These are phyloP conservation scores for Enhydra lutris DNA, from an alignment of 2,113 vertebrate species.

Conservation along the genomic window DNA sequence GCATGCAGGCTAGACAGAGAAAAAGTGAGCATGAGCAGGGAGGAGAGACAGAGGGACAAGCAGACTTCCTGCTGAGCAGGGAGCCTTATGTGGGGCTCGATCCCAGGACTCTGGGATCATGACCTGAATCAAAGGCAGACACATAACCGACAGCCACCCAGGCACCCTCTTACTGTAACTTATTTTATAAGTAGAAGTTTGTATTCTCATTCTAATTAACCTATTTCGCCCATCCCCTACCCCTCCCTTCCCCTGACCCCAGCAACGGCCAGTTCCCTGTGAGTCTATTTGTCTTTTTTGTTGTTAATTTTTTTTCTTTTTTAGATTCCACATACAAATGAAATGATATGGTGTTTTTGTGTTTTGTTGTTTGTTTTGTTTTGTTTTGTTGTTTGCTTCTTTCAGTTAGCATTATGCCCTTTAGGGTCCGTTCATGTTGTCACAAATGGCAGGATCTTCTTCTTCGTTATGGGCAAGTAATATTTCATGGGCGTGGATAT, in stretches of 20 bases:
- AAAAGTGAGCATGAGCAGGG: not conserved
- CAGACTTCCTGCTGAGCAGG: not conserved
- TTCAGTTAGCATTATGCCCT: not conserved
- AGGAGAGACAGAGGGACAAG: not conserved
- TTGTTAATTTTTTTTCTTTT: not conserved
- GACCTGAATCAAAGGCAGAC: not conserved
- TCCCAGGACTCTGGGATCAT: not conserved
- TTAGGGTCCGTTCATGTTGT: not conserved
- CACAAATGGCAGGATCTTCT: not conserved
- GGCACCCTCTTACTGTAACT: not conserved
- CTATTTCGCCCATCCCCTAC: not conserved
- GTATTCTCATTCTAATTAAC: not conserved
- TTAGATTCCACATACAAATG: not conserved
- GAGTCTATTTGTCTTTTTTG: not conserved
- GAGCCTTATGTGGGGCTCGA: not conserved
- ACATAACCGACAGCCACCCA: not conserved
- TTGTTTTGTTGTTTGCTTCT: not conserved
- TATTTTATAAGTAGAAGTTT: not conserved
- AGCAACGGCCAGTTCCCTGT: not conserved
- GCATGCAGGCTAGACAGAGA: not conserved
- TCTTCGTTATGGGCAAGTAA: not conserved
- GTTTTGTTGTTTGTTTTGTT: no score
- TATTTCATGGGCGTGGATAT: not conserved
- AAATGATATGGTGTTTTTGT: not conserved
- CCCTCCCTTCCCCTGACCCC: not conserved